Conservation (phyloP, 2,888 invertebrate genomes). For the Phalera bucephala region DNA sequence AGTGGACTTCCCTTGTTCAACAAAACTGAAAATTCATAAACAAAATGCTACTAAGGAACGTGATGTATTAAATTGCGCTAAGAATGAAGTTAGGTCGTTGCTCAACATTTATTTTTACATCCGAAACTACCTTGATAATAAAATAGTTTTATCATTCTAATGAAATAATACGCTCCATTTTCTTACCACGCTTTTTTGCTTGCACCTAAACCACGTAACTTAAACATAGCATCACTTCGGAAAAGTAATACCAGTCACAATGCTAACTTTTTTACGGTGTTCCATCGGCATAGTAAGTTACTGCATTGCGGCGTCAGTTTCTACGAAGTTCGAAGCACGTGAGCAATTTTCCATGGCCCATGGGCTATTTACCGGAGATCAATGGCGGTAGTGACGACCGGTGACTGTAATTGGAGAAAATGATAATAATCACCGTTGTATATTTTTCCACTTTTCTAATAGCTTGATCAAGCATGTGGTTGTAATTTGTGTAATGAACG, state of each 20-base stretch:
- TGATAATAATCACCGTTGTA: slow-evolving; percentile 20
- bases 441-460: slow-evolving; percentile 31
- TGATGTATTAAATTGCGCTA: too few species aligned
- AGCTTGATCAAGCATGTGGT: slow-evolving; percentile 8
- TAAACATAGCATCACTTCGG: too few species aligned
- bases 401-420: slow-evolving; percentile 32
- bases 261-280: slow-evolving; percentile 1
- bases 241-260: neutral
- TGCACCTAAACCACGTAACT: neutral
- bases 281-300: slow-evolving; percentile 11
- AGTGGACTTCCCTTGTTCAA: too few species aligned
- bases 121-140: too few species aligned
- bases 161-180: neutral
- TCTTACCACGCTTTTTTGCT: neutral
- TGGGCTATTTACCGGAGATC: slow-evolving; percentile 27
- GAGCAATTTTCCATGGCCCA: slow-evolving; percentile 28
- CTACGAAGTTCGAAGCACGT: slow-evolving; percentile 29
- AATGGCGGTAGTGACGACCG: slow-evolving; percentile 21
- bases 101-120: too few species aligned
- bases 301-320: slow-evolving; percentile 36
- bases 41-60: too few species aligned
- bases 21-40: too few species aligned
- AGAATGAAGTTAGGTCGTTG: too few species aligned
- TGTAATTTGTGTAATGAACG: neutral
- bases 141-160: neutral